Base-by-base conservation (phyloP, 2,888 invertebrate species). In the Drosophila cognata region DNA sequence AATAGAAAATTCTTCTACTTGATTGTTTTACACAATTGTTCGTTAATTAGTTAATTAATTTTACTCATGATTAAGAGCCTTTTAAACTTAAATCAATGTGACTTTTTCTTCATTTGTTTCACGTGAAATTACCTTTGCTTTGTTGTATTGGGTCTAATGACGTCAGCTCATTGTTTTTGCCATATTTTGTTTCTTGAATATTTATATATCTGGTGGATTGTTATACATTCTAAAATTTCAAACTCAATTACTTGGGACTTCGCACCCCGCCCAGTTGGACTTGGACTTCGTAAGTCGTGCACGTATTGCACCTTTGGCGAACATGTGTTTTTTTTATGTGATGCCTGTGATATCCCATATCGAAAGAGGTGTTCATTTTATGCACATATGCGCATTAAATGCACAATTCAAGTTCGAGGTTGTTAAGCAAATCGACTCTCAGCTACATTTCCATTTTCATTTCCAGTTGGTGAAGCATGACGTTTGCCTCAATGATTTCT, bases 211-310 rank as follows among this genome's bases (percentile, higher is more conserved):
- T 18, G 31, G 18, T 53, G 46, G 25, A 18, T 53, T 36, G 56
- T 13, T 56, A 29, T 16, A 31, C 18, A 61, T 63, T 66, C 65
- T 62, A 57, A 46, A 41, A 65, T 69, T 65, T 74, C 52, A 58
- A 71, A 60, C 56, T 76, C 72, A 66, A 80, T 72, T 81, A 69
- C 81, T 18, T 18, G 66, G 51, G 71, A 78, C 80, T 79, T 78
- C 65, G 80, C 13, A 75, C 80, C 48, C 16, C 7, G n/a, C 4
- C n/a, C 38, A 36, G 4, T 29, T 38, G 52, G 53, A 38, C 11
- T 65, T 77, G 76, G 74, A 77, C 69, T 75, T 79, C 56, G 79
- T 41, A 33, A 58, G 56, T 21, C 29, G 13, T 48, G 52, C 64
- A 63, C 55, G 33, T 51, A n/a, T 41, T 28, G 25, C 52, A 21